phyloP scores from a whole-genome alignment of 2,888 invertebrate species.

The Sericinus montela region DNA sequence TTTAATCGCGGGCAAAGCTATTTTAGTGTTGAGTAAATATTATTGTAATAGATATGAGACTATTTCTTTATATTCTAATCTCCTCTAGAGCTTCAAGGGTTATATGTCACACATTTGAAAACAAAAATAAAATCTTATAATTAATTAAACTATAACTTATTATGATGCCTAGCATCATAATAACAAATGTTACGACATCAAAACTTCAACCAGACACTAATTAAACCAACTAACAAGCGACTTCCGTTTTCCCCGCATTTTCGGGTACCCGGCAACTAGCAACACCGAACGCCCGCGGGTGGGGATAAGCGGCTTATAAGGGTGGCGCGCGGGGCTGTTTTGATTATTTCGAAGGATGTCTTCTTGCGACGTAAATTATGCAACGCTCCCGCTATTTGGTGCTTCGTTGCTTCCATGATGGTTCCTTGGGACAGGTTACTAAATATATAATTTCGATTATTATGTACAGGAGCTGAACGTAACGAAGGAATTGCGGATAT shows the following conservation, averaged over 20 bases:
- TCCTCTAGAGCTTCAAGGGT: no score
- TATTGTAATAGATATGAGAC: no score
- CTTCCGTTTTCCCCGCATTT: slow-evolving; percentile 58
- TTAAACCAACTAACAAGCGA: slow-evolving; percentile 72
- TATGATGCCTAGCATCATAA: slow-evolving; percentile 7
- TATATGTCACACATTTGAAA: no score
- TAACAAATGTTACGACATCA: slow-evolving; percentile 46
- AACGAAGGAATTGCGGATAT: neutral
- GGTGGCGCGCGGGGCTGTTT: slow-evolving; percentile 61
- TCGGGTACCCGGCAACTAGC: slow-evolving; percentile 47
- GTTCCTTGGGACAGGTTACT: slow-evolving; percentile 12
- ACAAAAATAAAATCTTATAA: no score
- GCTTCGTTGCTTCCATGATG: slow-evolving; percentile 14
- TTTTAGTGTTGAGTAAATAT: no score
- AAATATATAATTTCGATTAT: slow-evolving; percentile 12
- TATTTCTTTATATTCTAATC: no score
- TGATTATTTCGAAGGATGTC: slow-evolving; percentile 77
- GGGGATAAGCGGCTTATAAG: slow-evolving; percentile 64
- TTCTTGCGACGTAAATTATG: slow-evolving; percentile 76
- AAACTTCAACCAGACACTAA: slow-evolving; percentile 63
- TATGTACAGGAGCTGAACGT: neutral
- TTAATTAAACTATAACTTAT: no score
- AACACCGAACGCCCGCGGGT: slow-evolving; percentile 35
- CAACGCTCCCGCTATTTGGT: slow-evolving; percentile 38
- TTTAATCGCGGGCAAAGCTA: no score